These are phyloP conservation scores for Manis javanica DNA, from an alignment of 2,797 vertebrate genomes.

Conservation along the genomic window DNA sequence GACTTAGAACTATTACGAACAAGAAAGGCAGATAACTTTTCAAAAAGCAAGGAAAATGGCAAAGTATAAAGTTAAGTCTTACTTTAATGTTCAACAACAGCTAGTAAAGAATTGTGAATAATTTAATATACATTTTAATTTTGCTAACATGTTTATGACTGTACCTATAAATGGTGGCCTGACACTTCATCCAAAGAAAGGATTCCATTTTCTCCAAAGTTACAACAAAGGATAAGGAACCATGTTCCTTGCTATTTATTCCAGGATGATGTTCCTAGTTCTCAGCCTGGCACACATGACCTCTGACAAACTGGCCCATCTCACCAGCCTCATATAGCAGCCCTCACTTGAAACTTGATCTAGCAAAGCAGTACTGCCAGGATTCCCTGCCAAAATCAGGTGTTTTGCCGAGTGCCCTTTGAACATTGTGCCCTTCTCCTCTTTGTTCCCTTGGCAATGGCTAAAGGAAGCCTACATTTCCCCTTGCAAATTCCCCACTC, in stretches of 20 bases:
- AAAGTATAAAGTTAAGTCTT: slow-evolving; percentile 10
- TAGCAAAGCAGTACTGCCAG: neutral
- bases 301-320: neutral
- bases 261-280: neutral
- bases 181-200: neutral
- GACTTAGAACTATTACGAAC: neutral
- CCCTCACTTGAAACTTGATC: neutral
- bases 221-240: neutral
- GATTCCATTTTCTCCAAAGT: neutral
- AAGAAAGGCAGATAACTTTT: neutral
- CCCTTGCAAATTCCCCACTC: neutral
- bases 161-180: neutral
- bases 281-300: neutral
- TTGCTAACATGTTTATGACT: neutral
- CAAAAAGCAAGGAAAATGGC: neutral
- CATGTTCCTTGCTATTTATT: neutral
- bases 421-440: neutral
- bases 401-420: neutral
- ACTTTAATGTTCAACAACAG: neutral
- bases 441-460: neutral
- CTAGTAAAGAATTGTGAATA: neutral
- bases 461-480: neutral
- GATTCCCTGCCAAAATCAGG: neutral
- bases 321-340: neutral
- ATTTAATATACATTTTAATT: neutral